phyloP scores from a whole-genome alignment of 2,113 vertebrate species.

The Archocentrus centrarchus region DNA sequence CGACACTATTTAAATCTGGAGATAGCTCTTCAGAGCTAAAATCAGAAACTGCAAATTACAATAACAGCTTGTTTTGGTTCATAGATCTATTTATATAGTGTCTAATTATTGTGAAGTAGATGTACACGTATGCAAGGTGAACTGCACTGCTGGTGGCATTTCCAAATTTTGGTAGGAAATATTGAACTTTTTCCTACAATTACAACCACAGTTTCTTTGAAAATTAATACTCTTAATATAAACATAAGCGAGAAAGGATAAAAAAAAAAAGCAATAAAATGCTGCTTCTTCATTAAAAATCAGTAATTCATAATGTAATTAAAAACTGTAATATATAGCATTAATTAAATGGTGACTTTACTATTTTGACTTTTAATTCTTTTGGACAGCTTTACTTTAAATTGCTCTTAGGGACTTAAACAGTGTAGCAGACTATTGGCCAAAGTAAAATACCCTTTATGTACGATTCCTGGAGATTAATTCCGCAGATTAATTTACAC shows the following conservation, averaged over 20 bases:
- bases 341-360: not conserved
- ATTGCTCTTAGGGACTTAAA: not conserved
- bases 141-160: rapidly evolving
- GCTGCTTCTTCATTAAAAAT: no score
- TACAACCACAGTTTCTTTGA: not conserved
- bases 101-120: not conserved
- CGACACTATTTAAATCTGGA: not conserved
- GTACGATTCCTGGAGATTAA: not conserved
- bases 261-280: no score
- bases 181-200: not conserved
- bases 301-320: no score
- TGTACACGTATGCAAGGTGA: no score
- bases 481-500: not conserved
- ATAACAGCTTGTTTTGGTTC: not conserved
- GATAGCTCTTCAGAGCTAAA: no score
- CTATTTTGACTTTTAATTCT: not conserved
- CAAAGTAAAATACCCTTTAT: not conserved
- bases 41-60: not conserved
- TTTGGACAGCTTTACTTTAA: not conserved
- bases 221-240: rapidly evolving
- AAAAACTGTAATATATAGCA: not conserved
- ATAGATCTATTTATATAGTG: not conserved
- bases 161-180: not conserved
- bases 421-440: not conserved
- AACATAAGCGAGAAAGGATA: not conserved